Conservation (phyloP, 2,888 invertebrate genomes). For the Parascotia fuliginaria region DNA sequence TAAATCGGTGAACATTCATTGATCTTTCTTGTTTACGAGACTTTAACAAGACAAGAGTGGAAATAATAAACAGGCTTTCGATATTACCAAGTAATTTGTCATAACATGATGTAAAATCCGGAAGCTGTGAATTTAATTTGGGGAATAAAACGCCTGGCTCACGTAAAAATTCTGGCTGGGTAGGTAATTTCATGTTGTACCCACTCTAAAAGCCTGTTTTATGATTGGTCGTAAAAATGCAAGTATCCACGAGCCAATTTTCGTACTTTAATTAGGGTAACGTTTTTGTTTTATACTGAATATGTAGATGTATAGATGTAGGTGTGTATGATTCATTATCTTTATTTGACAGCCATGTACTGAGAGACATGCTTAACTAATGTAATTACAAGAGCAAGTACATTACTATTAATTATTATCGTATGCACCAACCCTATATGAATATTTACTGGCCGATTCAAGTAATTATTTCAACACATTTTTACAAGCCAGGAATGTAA, state of each 20-base stretch:
- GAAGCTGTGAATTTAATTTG: constrained; percentile 65
- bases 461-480: constrained; percentile 15
- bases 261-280: constrained; percentile 77
- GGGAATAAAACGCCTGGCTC: constrained; percentile 60
- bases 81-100: constrained; percentile 44
- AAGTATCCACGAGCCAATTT: constrained; percentile 70
- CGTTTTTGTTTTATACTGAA: constrained; percentile 64
- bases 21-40: constrained; percentile 2
- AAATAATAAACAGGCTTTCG: constrained; percentile 19
- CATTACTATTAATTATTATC: constrained; percentile 3
- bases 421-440: not conserved
- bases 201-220: constrained; percentile 75
- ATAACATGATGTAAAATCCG: constrained; percentile 55
- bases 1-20: not conserved
- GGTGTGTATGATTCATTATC: constrained; percentile 16
- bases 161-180: constrained; percentile 64
- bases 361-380: not conserved
- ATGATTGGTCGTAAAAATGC: constrained; percentile 77
- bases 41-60: constrained; percentile 12
- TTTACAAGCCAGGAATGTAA: constrained; percentile 12
- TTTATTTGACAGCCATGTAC: not conserved
- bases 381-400: not conserved
- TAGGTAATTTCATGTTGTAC: constrained; percentile 69
- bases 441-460: not conserved
- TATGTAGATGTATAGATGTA: constrained; percentile 18